These are phyloP conservation scores for Xestoiulus laeticollis DNA, from an alignment of 2,888 invertebrate genomes.

Conservation along the genomic window DNA sequence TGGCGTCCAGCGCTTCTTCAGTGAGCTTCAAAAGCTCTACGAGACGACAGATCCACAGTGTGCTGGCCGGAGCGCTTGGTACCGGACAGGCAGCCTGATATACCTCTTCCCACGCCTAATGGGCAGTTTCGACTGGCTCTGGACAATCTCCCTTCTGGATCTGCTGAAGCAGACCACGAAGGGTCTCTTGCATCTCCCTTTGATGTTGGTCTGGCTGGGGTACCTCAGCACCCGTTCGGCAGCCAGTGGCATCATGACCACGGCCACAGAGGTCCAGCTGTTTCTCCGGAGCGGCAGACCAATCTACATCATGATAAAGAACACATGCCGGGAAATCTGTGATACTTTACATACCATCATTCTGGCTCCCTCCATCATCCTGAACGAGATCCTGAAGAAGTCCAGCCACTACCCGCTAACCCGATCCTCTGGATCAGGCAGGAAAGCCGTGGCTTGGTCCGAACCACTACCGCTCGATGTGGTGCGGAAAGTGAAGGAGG, in stretches of 20 bases:
- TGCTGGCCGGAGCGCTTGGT: constrained; percentile 30
- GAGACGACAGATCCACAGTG: constrained; percentile 8
- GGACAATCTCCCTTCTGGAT: neutral
- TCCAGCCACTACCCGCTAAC: neutral
- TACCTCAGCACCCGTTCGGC: neutral
- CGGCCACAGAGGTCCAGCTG: neutral
- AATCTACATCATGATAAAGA: neutral
- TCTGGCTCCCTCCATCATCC: constrained; percentile 25
- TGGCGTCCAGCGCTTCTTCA: neutral
- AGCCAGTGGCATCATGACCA: neutral
- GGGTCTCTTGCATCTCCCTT: neutral
- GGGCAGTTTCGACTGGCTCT: neutral
- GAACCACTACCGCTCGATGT: neutral
- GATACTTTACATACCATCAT: neutral
- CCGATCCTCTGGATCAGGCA: neutral
- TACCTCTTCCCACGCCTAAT: neutral
- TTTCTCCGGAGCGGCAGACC: neutral
- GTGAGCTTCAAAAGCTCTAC: constrained; percentile 35
- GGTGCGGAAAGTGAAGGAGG: neutral
- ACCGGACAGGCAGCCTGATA: neutral
- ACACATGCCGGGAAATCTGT: neutral
- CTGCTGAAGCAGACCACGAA: neutral
- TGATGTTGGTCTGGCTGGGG: neutral
- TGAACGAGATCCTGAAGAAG: neutral
- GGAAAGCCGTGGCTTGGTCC: constrained; percentile 39